phyloP scores from a whole-genome alignment of 2,113 vertebrate species.

The Dolichotis patagonum region DNA sequence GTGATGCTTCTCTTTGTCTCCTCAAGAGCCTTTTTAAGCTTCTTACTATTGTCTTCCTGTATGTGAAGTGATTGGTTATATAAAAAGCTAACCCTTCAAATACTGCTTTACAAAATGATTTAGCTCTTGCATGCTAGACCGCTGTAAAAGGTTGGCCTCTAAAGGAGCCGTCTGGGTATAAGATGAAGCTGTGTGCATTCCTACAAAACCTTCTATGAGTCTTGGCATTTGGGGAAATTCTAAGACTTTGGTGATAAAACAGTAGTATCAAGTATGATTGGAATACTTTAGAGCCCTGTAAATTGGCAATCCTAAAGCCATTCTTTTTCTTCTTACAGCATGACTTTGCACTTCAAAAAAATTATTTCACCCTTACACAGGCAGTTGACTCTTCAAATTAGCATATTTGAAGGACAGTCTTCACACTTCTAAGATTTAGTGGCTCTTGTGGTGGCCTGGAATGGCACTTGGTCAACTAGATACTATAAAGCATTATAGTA shows the following conservation, averaged over 20 bases:
- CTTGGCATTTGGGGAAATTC: neutral
- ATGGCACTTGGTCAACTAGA: neutral
- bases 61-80: conserved; percentile 82
- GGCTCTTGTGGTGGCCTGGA: neutral
- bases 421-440: neutral
- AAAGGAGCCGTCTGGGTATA: neutral
- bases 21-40: conserved; percentile 82
- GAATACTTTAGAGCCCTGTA: neutral
- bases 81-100: conserved; percentile 80
- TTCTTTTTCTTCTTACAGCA: conserved; percentile 31
- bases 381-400: neutral
- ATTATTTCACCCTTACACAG: neutral
- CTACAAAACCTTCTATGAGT: neutral
- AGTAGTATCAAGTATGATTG: neutral
- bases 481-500: neutral
- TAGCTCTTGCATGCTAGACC: conserved; percentile 61
- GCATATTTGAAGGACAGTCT: neutral
- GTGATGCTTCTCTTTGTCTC: conserved; percentile 80
- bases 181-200: conserved; percentile 11
- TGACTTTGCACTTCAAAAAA: neutral
- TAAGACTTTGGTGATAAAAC: neutral
- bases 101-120: conserved; percentile 74
- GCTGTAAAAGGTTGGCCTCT: conserved; percentile 58
- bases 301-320: neutral
- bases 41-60: conserved; percentile 77